Evolutionary conservation across 2,888 invertebrate genomes (phyloP).

Genomic region (Eupithecia pulchellata): DNA sequence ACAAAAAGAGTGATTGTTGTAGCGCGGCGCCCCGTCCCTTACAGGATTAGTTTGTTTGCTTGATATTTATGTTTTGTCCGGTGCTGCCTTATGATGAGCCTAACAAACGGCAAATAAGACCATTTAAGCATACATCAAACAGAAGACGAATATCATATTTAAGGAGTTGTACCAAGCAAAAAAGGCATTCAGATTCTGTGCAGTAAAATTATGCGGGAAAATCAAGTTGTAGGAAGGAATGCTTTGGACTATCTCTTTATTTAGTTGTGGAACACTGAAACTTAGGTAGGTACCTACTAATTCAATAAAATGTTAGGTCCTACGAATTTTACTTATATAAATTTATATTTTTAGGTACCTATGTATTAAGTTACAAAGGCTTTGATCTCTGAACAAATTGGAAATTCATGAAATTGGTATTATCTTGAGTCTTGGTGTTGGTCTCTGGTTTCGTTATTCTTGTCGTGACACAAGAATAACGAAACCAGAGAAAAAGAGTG

Average conservation of each 20-base stretch:
- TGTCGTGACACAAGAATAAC: not conserved
- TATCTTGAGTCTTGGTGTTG: not conserved
- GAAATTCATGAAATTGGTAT: constrained; percentile 6
- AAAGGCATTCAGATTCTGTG: not conserved
- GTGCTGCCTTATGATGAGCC: not conserved
- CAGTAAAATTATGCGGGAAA: not conserved
- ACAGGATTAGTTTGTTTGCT: not conserved
- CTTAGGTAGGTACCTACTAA: no score
- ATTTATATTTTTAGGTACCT: no score
- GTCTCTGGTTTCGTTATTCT: no score
- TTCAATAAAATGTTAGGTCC: not conserved
- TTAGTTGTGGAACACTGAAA: not conserved
- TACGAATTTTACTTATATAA: not conserved
- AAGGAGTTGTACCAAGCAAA: no score
- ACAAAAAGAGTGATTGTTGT: not conserved
- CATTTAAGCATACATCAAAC: not conserved
- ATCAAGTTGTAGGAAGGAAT: not conserved
- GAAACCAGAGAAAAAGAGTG: not conserved
- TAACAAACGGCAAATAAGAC: not conserved
- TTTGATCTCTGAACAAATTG: constrained; percentile 16
- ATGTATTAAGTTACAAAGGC: constrained; percentile 12
- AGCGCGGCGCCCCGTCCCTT: not conserved
- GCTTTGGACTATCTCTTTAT: not conserved
- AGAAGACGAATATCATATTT: not conserved
- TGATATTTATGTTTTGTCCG: not conserved